Conservation (phyloP, 2,797 vertebrate genomes). For the Paguma larvata region DNA sequence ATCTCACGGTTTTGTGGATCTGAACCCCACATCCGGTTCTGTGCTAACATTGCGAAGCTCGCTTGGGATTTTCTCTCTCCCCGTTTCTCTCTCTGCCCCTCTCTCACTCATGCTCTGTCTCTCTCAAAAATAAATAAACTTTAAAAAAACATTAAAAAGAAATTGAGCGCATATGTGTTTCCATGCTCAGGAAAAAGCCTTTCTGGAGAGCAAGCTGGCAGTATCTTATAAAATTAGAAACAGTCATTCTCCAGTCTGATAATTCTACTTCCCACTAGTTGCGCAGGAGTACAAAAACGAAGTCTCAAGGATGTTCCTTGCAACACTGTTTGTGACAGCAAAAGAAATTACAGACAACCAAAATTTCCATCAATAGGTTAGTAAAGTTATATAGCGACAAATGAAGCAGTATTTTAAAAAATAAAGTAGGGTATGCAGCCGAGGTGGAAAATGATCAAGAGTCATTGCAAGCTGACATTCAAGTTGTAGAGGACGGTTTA, state of each 20-base stretch:
- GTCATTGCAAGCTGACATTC: neutral
- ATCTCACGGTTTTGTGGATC: too few species aligned
- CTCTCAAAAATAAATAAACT: too few species aligned
- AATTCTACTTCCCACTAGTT: neutral
- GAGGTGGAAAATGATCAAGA: neutral
- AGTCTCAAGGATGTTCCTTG: neutral
- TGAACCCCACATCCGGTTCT: too few species aligned
- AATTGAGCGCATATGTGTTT: neutral
- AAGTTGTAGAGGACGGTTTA: neutral
- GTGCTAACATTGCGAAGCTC: too few species aligned
- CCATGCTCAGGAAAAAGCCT: neutral
- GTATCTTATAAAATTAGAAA: neutral
- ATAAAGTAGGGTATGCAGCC: neutral
- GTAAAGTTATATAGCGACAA: neutral
- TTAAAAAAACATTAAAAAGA: neutral
- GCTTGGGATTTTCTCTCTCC: too few species aligned
- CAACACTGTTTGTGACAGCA: neutral
- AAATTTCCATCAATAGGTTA: neutral
- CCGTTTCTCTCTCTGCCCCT: too few species aligned
- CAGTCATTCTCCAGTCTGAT: neutral
- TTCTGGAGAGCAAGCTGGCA: neutral
- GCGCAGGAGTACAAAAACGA: neutral
- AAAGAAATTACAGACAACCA: neutral
- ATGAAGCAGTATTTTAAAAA: neutral
- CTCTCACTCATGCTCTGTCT: too few species aligned